Evolutionary conservation across 2,113 vertebrate species (phyloP), one percentile per base, ranked within the genome.

Genomic region (Anarhynchus alexandrinus): DNA sequence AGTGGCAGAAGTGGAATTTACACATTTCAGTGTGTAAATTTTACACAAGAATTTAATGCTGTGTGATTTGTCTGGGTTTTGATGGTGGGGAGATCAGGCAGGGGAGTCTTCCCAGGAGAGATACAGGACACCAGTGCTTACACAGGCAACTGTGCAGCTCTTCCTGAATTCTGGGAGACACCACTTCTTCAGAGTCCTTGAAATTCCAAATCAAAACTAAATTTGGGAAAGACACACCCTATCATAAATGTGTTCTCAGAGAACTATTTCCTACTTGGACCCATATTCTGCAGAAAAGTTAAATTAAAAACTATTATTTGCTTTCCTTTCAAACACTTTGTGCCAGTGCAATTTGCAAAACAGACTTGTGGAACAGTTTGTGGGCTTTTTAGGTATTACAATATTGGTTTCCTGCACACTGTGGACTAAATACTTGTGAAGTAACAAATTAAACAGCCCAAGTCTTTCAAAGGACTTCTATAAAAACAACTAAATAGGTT

Each of bases 391-490:
- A 59, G 23, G 25, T 36, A 61, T 65, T 45, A 65, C 95, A 89
- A 84, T 42, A 89, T 51, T 76, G 94, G 40, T 57, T 45, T 95
- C 52, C 78, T 93, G 38, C 79, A 45, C 49, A 27, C 43, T 55
- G 87, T 97, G 86, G 65, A 95, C 93, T 96, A 96, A 96, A 93
- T 98, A 95, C 92, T 95, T 97, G 86, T 96, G 92, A 96, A 97
- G 94, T 96, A 97, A 95, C 65, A 82, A 80, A 91, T 93, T 94
- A 96, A 96, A 90, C 71, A 86, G 81, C 86, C 84, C 82, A 95
- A 95, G 64, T 73, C 57, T 49, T 93, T 96, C 67, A 84, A 95
- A 95, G 73, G 61, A 51, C 94, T 91, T 84, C 83, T 88, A n/a
- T 90, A 90, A 92, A 96, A 81, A 71, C 71, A 70, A 89, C 45